phyloP scores from a whole-genome alignment of 2,888 invertebrate species.

The Notodonta ziczac region DNA sequence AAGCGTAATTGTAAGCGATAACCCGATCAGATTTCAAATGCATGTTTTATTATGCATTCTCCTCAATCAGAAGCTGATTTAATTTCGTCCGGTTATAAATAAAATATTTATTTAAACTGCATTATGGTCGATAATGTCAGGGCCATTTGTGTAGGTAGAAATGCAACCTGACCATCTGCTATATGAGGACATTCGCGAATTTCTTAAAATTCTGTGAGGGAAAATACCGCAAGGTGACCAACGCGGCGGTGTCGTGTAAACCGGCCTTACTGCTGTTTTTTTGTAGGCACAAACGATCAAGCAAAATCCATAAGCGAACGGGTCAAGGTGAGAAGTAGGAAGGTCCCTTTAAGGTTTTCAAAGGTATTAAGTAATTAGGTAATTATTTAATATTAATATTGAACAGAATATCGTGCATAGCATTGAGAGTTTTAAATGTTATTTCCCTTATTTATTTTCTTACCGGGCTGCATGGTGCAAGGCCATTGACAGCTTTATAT shows the following conservation, averaged over 20 bases:
- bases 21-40: too few species aligned
- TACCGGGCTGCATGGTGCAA: neutral
- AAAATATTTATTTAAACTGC: neutral
- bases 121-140: slow-evolving; percentile 24
- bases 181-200: slow-evolving; percentile 25
- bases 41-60: too few species aligned
- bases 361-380: neutral
- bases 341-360: slow-evolving; percentile 4
- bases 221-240: slow-evolving; percentile 28
- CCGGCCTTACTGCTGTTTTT: slow-evolving; percentile 14
- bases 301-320: slow-evolving; percentile 7
- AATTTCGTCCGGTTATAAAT: too few species aligned
- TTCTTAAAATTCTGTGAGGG: slow-evolving; percentile 25
- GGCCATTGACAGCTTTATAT: too few species aligned
- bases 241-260: slow-evolving; percentile 16
- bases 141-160: slow-evolving; percentile 20
- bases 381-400: neutral
- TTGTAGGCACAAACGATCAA: slow-evolving; percentile 10
- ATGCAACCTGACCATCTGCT: slow-evolving; percentile 36
- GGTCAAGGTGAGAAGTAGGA: slow-evolving; percentile 20
- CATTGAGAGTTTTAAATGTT: neutral
- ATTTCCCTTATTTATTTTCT: neutral
- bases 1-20: slow-evolving; percentile 9
- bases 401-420: neutral
- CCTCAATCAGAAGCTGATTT: too few species aligned